These are phyloP conservation scores for Aeoliscus strigatus DNA, from an alignment of 2,797 vertebrate genomes.

Conservation along the genomic window DNA sequence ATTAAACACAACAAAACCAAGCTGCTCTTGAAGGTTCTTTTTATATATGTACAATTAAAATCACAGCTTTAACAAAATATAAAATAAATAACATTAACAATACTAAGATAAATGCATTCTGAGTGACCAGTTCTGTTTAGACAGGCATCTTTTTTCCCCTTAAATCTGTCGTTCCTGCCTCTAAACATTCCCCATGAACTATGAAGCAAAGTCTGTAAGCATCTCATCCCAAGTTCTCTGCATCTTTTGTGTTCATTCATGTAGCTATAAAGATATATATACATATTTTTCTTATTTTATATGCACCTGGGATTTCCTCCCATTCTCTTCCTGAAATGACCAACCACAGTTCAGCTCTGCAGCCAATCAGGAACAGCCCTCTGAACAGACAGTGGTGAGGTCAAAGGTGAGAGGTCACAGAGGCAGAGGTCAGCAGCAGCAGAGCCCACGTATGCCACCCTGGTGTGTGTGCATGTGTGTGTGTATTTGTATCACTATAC, in stretches of 20 bases:
- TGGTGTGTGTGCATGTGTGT: slow-evolving; percentile 48
- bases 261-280: neutral
- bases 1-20: too few relatives aligned
- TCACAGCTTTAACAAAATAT: slow-evolving; percentile 75
- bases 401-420: slow-evolving; percentile 68
- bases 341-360: slow-evolving; percentile 53
- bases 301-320: slow-evolving; percentile 64
- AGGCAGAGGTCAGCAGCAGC: slow-evolving; percentile 68
- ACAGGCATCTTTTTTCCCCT: slow-evolving; percentile 39
- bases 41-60: slow-evolving; percentile 71
- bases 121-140: slow-evolving; percentile 57
- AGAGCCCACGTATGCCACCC: slow-evolving; percentile 53
- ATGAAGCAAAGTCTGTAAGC: slow-evolving; percentile 47
- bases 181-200: slow-evolving; percentile 57
- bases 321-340: slow-evolving; percentile 51
- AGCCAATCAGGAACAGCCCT: slow-evolving; percentile 56
- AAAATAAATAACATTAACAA: slow-evolving; percentile 81
- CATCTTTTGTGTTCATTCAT: neutral
- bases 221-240: slow-evolving; percentile 27
- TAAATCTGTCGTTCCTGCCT: too few relatives aligned
- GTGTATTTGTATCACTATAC: slow-evolving; percentile 40
- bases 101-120: slow-evolving; percentile 68
- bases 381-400: slow-evolving; percentile 68
- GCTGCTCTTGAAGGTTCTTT: slow-evolving; percentile 62
- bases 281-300: slow-evolving; percentile 32